Base-by-base conservation (phyloP, 2,888 invertebrate species). In the Phortica okadai region DNA sequence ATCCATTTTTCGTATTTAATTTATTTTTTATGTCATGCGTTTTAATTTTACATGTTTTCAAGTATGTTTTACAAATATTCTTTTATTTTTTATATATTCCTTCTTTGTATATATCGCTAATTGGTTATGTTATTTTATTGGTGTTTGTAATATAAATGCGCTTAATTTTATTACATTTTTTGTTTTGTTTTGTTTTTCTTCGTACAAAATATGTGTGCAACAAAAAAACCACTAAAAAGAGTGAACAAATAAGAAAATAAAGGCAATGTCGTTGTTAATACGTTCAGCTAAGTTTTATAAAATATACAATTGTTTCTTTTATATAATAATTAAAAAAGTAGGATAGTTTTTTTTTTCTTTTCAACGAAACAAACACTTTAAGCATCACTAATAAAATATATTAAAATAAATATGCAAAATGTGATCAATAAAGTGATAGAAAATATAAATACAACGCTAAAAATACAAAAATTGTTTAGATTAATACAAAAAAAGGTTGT, bases 81-180 rank as follows among this genome's bases (percentile, higher is more conserved):
- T 66, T 42, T 45, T 45, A 69, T 69, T 69, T 45, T 45, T 8
- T 69, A 45, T 69, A 25, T 69, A n/a, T 69, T 67, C 33, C 42
- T 44, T 25, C 1, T 74, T 21, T 73, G 69, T 82, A 76, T 81
- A 78, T 81, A 78, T 78, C 77, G 79, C 77, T 81, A 81, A 77
- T 72, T 56, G 54, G 56, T 72, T 72, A 56, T 74, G 66, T 81
- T 79, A 73, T 21, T 74, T 50, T 78, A 79, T 84, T 84, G 82
- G 76, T 78, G 73, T 83, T 77, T 70, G 54, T 72, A 73, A 79
- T 79, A 84, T 83, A 83, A 83, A 83, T 85, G 85, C 83, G 80
- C 85, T 83, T 83, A 81, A 77, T 74, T 50, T 42, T 81, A 79
- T 77, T 79, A 66, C 42, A 76, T 50, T 73, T 79, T 80, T 78